These are phyloP conservation scores for Coracopsis vasa DNA, from an alignment of 2,113 vertebrate genomes.

Conservation along the genomic window DNA sequence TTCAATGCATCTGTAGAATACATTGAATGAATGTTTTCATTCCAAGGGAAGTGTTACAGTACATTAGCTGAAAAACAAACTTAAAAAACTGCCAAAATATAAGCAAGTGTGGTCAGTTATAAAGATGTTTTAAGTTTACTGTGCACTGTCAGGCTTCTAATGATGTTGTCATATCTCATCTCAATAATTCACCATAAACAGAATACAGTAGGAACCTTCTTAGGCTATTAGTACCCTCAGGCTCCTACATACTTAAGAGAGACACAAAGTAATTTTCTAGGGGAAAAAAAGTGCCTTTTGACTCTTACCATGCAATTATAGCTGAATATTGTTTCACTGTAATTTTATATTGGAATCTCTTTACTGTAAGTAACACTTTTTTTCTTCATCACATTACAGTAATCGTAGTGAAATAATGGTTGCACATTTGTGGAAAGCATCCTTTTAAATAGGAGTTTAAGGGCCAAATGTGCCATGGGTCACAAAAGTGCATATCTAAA, in stretches of 20 bases:
- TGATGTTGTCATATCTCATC: background rate
- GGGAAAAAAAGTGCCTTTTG: background rate
- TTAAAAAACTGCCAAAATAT: background rate
- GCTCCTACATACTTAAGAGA: background rate
- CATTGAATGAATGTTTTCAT: conserved; percentile 37
- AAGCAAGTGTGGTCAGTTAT: background rate
- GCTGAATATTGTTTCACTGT: background rate
- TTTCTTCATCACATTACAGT: background rate
- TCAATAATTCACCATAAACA: background rate
- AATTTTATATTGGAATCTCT: background rate
- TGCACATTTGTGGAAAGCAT: background rate
- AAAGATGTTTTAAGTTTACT: background rate
- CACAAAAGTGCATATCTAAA: background rate
- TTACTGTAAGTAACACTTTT: background rate
- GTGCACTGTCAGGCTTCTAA: background rate
- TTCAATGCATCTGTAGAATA: background rate
- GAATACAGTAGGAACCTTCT: background rate
- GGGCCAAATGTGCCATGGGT: background rate
- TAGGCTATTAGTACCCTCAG: background rate
- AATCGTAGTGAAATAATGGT: background rate
- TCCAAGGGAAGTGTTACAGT: background rate
- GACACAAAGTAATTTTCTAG: background rate
- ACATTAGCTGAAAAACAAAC: background rate
- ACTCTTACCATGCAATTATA: background rate
- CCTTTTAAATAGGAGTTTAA: background rate